Percentiles rank a stretch among this genome's conserved stretches.
Evolutionary conservation across 2,113 vertebrate species (phyloP).

Genomic region (Macrotus californicus): DNA sequence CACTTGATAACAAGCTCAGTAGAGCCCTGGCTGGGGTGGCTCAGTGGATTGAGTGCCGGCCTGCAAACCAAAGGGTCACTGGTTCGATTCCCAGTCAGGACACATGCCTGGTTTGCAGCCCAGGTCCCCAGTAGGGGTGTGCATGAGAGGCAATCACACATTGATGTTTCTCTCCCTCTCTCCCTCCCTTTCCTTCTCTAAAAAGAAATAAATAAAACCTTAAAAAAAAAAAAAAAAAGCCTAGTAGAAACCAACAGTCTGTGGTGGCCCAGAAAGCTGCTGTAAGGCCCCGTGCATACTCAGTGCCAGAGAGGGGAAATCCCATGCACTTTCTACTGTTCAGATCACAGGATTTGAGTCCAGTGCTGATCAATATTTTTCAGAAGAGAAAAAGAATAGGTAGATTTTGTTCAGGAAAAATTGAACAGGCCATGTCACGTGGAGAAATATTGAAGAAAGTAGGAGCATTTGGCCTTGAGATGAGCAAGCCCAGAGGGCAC

Average conservation of each 20-base stretch:
- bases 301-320: neutral
- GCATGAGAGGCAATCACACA: too few species aligned
- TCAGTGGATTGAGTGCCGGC: too few species aligned
- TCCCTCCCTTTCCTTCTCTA: too few species aligned
- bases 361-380: neutral
- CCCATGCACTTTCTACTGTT: neutral
- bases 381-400: neutral
- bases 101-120: too few species aligned
- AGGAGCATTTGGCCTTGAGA: neutral
- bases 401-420: neutral
- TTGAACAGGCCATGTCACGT: neutral
- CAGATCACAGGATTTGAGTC: neutral
- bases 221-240: too few species aligned
- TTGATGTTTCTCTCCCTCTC: too few species aligned
- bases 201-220: neutral
- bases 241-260: neutral
- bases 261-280: neutral
- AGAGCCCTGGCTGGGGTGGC: neutral
- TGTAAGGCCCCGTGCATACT: neutral
- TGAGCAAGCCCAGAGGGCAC: neutral
- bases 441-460: neutral
- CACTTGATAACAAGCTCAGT: neutral
- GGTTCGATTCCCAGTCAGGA: too few species aligned
- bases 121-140: too few species aligned
- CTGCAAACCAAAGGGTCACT: too few species aligned